Evolutionary conservation across 2,797 vertebrate genomes (phyloP), one percentile per base, ranked within the genome.

Genomic region (Sciurus vulgaris): DNA sequence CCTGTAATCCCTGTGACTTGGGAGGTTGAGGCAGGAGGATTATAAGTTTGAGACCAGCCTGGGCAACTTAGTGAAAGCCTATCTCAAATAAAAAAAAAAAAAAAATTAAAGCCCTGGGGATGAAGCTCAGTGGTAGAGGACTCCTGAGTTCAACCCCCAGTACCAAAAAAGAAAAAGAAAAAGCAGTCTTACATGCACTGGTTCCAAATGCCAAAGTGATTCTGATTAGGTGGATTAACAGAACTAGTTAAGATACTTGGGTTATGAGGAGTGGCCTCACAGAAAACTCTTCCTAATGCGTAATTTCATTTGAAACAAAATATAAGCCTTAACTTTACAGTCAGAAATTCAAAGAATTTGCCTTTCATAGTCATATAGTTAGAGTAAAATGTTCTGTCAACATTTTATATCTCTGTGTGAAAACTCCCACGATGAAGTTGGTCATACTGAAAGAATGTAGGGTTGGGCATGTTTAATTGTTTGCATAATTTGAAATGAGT

Each of bases 401-500:
- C 88, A 91, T 69, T 91, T 84, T 74, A 73, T 63, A 69, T 88
- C 84, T 76, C 85, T 87, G 47, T 47, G 44, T 86, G 88, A 96
- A 92, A 97, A 85, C 22, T 81, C 44, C 76, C 56, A 28, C 51
- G 47, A 92, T 83, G 61, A 93, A 88, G 13, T 15, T 90, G 72
- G 67, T 96, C 94, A 86, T 26, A 77, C 8, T 85, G 47, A 90
- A 94, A 78, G 85, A 96, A 94, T 85, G 77, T 65, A 76, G 35
- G 73, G 30, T 73, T 96, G 35, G 28, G 20, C 49, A 96, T 85
- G 77, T 79, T 89, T 54, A 90, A 79, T 78, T 91, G 30, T 82
- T 89, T 85, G 86, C 63, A 90, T 73, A 61, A 73, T 78, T 81
- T 65, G 72, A 93, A 97, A 78, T 86, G 81, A 95, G 11, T 74